phyloP scores from a whole-genome alignment of 2,888 invertebrate genomes.

The Sesia apiformis region DNA sequence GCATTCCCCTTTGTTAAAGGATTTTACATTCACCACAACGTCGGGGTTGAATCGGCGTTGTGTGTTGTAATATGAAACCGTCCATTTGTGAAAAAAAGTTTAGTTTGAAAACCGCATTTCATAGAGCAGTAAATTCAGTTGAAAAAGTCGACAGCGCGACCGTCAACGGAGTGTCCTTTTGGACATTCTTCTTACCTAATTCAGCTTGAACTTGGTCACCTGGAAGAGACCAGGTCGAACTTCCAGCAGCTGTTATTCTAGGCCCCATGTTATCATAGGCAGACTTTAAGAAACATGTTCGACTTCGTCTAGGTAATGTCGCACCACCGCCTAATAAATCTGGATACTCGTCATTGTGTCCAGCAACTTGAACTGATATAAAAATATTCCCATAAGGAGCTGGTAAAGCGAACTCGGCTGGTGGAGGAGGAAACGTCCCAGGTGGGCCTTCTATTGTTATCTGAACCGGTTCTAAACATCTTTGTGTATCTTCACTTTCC shows the following conservation, averaged over 20 bases:
- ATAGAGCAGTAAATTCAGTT: slow-evolving; percentile 66
- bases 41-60: too few species aligned
- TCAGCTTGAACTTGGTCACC: slow-evolving; percentile 44
- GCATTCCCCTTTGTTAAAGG: too few species aligned
- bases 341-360: slow-evolving; percentile 82
- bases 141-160: slow-evolving; percentile 57
- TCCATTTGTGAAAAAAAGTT: too few species aligned
- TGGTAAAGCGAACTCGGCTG: slow-evolving; percentile 64
- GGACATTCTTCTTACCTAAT: slow-evolving; percentile 26
- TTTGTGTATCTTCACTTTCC: slow-evolving; percentile 60
- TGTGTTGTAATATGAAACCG: too few species aligned
- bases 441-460: slow-evolving; percentile 74
- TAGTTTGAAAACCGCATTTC: slow-evolving; percentile 11
- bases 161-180: slow-evolving; percentile 29
- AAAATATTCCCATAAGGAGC: slow-evolving; percentile 83
- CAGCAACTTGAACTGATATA: slow-evolving; percentile 87
- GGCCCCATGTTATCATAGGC: slow-evolving; percentile 94
- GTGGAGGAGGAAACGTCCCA: slow-evolving; percentile 57
- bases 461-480: slow-evolving; percentile 75
- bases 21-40: too few species aligned
- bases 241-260: slow-evolving; percentile 90
- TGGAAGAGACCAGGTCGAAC: slow-evolving; percentile 88
- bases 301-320: slow-evolving; percentile 66
- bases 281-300: slow-evolving; percentile 72
- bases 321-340: slow-evolving; percentile 78